Evolutionary conservation across 2,113 vertebrate genomes (phyloP), one percentile per base, ranked within the genome.

Genomic region (Larimichthys crocea): DNA sequence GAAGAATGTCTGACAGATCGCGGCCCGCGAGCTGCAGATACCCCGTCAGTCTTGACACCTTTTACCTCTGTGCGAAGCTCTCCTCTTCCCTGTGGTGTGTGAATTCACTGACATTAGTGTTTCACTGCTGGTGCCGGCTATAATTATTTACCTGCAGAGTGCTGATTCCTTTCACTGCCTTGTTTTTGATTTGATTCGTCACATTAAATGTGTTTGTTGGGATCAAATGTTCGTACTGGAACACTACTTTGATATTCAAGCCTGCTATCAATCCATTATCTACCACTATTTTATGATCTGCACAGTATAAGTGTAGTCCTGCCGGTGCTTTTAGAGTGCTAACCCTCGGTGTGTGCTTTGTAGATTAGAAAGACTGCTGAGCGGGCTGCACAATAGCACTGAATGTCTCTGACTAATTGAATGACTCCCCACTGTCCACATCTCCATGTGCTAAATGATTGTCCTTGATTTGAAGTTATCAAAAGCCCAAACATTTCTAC

Each of bases 41-140:
- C 49, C n/a, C 50, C 65, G 49, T 63, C 60, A 50, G 44, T 73
- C 63, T 62, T 77, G 71, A 67, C 63, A 65, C 42, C 29, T 72
- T 72, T 64, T 48, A 65, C 20, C 29, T 15, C 57, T 19, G 15
- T 35, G 78, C 68, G 59, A 60, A 50, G 53, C 29, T 73, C 14
- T 44, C 20, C 40, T 64, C 74, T 63, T 62, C 26, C 57, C 57
- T 70, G 29, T 29, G 19, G 24, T 48, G 62, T 40, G 59, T 42
- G 29, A 17, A 60, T 60, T 78, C 44, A 60, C 20, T 52, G n/a
- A 59, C 42, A 59, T 31, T 17, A 49, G 53, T 67, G 11, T 62
- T 46, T 61, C 65, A 55, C 57, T 63, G 46, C 48, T 67, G 12
- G 10, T 40, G 17, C 29, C 55, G 20, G 35, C 20, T 40, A 16